A percentile compares a stretch with the other conserved stretches of the same genome.
These are phyloP conservation scores for Callosobruchus maculatus DNA, from an alignment of 2,888 invertebrate genomes.

Conservation along the genomic window DNA sequence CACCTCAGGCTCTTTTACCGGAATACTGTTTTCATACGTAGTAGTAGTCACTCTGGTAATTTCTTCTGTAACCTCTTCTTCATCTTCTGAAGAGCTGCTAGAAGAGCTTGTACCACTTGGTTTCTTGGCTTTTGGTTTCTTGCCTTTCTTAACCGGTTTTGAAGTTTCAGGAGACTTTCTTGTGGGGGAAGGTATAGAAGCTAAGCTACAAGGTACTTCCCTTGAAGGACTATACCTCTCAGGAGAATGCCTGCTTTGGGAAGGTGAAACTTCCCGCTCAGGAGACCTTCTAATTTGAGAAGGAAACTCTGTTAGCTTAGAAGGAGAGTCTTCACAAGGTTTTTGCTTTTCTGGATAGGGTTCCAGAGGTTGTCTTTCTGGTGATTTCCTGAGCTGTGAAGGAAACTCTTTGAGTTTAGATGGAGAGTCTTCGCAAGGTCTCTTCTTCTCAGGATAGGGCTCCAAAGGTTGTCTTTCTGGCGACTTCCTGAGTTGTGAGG, in stretches of 20 bases:
- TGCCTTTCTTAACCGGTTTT: neutral
- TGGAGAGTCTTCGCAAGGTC: slow-evolving; percentile 1
- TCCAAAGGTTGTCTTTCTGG: slow-evolving; percentile 21
- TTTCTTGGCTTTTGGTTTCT: neutral
- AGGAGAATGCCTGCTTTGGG: slow-evolving; percentile 18
- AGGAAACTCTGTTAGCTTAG: slow-evolving; percentile 17
- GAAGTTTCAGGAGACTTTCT: slow-evolving; percentile 12
- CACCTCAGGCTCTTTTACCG: slow-evolving; percentile 40
- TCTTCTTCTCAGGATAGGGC: slow-evolving; percentile 19
- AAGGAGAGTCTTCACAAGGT: slow-evolving; percentile 2
- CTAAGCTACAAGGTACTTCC: neutral
- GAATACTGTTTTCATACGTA: slow-evolving; percentile 29
- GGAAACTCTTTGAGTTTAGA: slow-evolving; percentile 18
- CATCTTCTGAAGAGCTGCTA: slow-evolving; percentile 17
- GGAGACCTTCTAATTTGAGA: slow-evolving; percentile 18
- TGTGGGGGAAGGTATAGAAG: neutral
- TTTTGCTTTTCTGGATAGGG: slow-evolving; percentile 18
- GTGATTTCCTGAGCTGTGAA: slow-evolving; percentile 24
- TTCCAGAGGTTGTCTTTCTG: slow-evolving; percentile 20
- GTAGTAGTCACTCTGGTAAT: slow-evolving; percentile 10
- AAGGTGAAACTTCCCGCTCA: slow-evolving; percentile 17
- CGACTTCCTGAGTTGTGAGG: slow-evolving; percentile 25
- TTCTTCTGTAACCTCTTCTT: slow-evolving; percentile 21
- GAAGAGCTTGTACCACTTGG: slow-evolving; percentile 4
- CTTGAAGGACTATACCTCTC: slow-evolving; percentile 9